A percentile compares a stretch with the other conserved stretches of the same genome.
Evolutionary conservation across 1,140 invertebrate genomes (phyloP).

Genomic region (Centruroides vittatus): DNA sequence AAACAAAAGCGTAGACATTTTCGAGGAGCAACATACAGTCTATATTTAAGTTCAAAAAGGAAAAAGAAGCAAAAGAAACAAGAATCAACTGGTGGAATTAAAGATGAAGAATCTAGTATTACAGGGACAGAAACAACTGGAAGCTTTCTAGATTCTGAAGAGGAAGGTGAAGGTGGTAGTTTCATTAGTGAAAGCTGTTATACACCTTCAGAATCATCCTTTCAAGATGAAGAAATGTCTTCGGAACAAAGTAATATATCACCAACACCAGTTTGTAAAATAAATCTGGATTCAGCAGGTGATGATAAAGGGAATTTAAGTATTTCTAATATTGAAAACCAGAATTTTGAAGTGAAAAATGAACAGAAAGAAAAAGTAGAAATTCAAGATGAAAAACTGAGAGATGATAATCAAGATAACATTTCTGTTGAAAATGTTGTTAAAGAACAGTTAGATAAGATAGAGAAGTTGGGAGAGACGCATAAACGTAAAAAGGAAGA

Average conservation of each 20-base stretch:
- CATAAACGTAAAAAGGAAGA: background rate
- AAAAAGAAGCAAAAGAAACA: constrained; percentile 3
- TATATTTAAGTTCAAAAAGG: constrained; percentile 9
- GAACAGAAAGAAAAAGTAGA: background rate
- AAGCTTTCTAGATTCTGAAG: constrained; percentile 9
- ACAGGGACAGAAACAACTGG: constrained; percentile 13
- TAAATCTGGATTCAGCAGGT: too few relatives aligned
- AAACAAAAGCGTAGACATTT: constrained; percentile 9
- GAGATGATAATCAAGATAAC: background rate
- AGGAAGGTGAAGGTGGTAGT: constrained; percentile 6
- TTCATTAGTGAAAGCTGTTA: constrained; percentile 8
- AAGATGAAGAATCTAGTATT: constrained; percentile 10
- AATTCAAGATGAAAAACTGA: background rate
- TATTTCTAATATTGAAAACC: background rate
- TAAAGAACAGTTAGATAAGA: background rate
- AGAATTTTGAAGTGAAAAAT: background rate
- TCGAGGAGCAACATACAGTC: constrained; percentile 10
- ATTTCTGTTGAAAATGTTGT: background rate
- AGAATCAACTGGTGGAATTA: background rate
- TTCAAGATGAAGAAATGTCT: constrained; percentile 8
- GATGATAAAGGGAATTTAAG: background rate
- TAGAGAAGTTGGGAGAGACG: too few relatives aligned
- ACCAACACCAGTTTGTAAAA: background rate
- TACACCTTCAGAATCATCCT: constrained; percentile 11
- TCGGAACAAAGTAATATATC: background rate